Evolutionary conservation across 1,140 invertebrate genomes (phyloP).

Genomic region (Drosophila tropicalis): DNA sequence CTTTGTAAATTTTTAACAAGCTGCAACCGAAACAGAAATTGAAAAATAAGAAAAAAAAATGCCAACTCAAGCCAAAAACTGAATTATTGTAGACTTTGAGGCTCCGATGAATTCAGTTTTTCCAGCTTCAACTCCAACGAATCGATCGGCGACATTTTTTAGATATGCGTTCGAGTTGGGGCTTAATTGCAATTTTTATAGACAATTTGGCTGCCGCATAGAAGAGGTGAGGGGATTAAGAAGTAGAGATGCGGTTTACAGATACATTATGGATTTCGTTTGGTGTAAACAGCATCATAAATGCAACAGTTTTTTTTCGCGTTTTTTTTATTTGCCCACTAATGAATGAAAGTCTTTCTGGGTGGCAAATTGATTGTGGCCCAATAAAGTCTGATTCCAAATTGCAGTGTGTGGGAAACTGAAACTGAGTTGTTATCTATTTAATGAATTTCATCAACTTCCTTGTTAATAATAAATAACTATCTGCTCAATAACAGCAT

Average conservation of each 20-base stretch:
- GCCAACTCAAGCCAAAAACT: conserved; percentile 27
- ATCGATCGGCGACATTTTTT: conserved; percentile 49
- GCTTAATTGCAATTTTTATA: conserved; percentile 79
- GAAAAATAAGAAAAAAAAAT: conserved; percentile 47
- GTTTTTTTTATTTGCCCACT: conserved; percentile 26
- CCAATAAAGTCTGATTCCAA: conserved; percentile 28
- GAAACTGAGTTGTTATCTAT: conserved; percentile 2
- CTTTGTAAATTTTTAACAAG: conserved; percentile 58
- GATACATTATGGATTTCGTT: conserved; percentile 55
- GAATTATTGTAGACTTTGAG: conserved; percentile 74
- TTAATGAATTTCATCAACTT: conserved; percentile 9
- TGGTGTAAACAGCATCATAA: conserved; percentile 69
- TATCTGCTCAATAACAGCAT: background rate
- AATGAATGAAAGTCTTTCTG: conserved; percentile 57
- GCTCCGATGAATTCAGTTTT: conserved; percentile 34
- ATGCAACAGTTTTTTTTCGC: conserved; percentile 25
- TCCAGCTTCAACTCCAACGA: background rate
- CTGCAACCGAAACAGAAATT: conserved; percentile 61
- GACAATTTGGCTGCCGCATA: conserved; percentile 56
- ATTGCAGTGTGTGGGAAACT: background rate
- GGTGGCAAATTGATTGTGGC: conserved; percentile 26
- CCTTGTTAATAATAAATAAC: conserved; percentile 5
- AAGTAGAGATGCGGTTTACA: conserved; percentile 40
- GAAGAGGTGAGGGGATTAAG: background rate
- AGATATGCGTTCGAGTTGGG: conserved; percentile 67